Evolutionary conservation across 2,113 vertebrate species (phyloP), one percentile per base, ranked within the genome.

Genomic region (Garra rufa): DNA sequence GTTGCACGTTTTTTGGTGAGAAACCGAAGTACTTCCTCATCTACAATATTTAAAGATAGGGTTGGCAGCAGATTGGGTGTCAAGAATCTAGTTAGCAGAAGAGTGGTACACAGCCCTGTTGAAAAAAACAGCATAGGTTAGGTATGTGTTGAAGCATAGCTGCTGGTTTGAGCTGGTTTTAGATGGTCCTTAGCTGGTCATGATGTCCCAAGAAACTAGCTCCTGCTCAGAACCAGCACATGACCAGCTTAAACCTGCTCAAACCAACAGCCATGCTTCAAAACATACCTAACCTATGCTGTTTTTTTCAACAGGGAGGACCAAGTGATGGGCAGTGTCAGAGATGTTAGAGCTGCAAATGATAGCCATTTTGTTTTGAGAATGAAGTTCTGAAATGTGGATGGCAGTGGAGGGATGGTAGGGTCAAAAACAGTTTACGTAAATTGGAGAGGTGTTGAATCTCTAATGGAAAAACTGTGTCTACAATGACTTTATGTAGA

Each of bases 401-500:
- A 77, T 24, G 55, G 55, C 30, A 77, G 50, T 9, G 50, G 48
- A 76, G 48, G 11, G 11, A 11, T 77, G 28, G 28, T 52, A n/a
- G 41, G 48, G 34, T 43, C 34, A 43, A 77, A 50, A 77, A 57
- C 3, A 17, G 55, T 9, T 44, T 73, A 71, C 11, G 5, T 71
- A 71, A 44, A 71, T 44, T 78, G 3, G n/a, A 43, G 55, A 78
- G 15, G 55, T 78, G 76, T 61, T 78, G n/a, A 61, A 43, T 26
- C 76, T 78, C 55, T 61, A 78, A 78, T 78, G 76, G 55, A 78
- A 43, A 78, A 59, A 78, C 15, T 8, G 17, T 78, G 76, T 61
- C 19, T 43, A 43, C 1, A 3, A 21, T 43, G 34, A 57, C 52
- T 61, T 41, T 17, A 28, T 48, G 75, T 38, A 19, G 57, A 57